A percentile compares a stretch with the other conserved stretches of the same genome.
phyloP scores from a whole-genome alignment of 2,797 vertebrate species.

The Paguma larvata region DNA sequence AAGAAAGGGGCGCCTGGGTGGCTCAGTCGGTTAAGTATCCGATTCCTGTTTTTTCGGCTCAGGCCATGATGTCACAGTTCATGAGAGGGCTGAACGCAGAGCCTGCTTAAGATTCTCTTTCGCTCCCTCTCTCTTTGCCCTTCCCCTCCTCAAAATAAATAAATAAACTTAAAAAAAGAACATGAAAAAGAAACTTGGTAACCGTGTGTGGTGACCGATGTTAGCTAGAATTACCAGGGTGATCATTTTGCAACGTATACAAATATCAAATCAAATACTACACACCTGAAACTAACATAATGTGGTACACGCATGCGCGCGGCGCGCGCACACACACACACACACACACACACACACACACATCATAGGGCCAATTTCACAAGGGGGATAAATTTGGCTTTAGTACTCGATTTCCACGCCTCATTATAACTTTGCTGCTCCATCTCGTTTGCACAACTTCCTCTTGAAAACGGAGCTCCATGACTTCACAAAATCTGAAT shows the following conservation, averaged over 20 bases:
- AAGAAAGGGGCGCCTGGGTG: too few species aligned
- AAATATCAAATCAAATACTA: neutral
- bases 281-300: neutral
- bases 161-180: too few species aligned
- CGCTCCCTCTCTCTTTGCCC: too few species aligned
- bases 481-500: slow-evolving; percentile 27
- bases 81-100: too few species aligned
- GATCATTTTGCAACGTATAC: neutral
- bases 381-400: neutral
- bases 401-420: neutral
- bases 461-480: neutral
- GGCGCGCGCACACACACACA: too few species aligned
- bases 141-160: too few species aligned
- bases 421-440: neutral
- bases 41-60: too few species aligned
- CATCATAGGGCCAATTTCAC: neutral
- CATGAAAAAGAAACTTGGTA: neutral
- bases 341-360: neutral
- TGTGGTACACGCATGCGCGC: neutral
- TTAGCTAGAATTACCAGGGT: neutral
- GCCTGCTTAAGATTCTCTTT: too few species aligned
- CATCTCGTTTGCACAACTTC: neutral
- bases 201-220: neutral
- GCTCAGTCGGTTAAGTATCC: too few species aligned
- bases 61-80: too few species aligned